Evolutionary conservation across 1,140 invertebrate genomes (phyloP).

Genomic region (Metopolophium dirhodum): DNA sequence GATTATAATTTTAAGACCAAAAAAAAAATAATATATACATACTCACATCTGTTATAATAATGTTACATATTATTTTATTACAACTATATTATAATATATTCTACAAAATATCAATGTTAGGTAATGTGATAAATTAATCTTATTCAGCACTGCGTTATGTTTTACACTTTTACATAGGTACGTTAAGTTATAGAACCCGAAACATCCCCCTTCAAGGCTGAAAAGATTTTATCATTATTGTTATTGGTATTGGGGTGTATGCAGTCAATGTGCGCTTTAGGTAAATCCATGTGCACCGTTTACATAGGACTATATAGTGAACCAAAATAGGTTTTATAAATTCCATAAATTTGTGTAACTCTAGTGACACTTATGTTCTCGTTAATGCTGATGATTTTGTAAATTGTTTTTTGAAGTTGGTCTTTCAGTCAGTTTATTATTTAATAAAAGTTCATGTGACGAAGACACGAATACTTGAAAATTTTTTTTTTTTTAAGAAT

Average conservation of each 20-base stretch:
- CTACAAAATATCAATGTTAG: neutral
- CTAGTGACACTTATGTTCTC: neutral
- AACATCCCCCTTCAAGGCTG: neutral
- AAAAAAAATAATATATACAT: no score
- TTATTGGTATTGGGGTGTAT: conserved; percentile 23
- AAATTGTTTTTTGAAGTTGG: neutral
- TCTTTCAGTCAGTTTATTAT: neutral
- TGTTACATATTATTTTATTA: neutral
- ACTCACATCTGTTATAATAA: neutral
- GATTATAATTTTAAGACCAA: no score
- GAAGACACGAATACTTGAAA: no score
- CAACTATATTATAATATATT: neutral
- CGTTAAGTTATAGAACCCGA: neutral
- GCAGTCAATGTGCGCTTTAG: neutral
- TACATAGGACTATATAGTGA: neutral
- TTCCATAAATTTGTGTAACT: neutral
- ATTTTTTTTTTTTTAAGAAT: no score
- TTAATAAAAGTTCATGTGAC: no score
- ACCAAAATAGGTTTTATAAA: neutral
- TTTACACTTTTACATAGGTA: neutral
- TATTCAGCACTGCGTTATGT: neutral
- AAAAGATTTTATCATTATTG: conserved; percentile 44
- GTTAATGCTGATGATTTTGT: neutral
- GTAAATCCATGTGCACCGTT: conserved; percentile 14
- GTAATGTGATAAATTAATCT: neutral